Percentiles rank a stretch among this genome's conserved stretches.
These are phyloP conservation scores for Phrynosoma blainvillii DNA, from an alignment of 2,113 vertebrate species.

Conservation along the genomic window DNA sequence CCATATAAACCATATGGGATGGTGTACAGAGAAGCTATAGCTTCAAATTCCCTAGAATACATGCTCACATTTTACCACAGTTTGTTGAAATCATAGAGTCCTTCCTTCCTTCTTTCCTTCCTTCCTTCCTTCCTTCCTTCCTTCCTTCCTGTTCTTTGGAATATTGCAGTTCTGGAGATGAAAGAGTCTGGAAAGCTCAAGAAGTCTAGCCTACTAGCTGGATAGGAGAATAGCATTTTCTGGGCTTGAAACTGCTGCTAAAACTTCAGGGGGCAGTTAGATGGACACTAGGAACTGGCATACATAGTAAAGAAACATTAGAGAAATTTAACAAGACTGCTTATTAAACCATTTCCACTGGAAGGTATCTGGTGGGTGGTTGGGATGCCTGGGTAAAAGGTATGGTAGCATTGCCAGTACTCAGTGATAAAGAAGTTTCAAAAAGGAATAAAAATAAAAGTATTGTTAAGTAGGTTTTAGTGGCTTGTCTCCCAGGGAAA, in stretches of 20 bases:
- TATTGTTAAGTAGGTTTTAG: background rate
- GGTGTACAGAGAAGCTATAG: background rate
- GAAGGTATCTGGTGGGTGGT: background rate
- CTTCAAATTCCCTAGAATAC: background rate
- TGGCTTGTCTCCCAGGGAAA: background rate
- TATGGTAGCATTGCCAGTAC: background rate
- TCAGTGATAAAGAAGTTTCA: background rate
- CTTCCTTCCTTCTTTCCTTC: background rate
- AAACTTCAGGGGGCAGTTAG: background rate
- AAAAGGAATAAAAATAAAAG: background rate
- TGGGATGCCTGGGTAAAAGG: background rate
- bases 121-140: too few species aligned
- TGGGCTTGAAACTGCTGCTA: background rate
- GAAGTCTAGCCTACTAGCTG: background rate
- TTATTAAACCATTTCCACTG: background rate
- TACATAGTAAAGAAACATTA: background rate
- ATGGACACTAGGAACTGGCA: background rate
- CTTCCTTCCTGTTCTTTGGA: background rate
- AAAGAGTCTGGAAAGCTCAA: background rate
- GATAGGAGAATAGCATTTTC: background rate
- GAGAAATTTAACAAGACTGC: background rate
- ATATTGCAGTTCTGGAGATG: background rate
- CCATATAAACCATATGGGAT: too few species aligned
- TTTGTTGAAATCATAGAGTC: background rate
- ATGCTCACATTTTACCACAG: background rate